phyloP scores from a whole-genome alignment of 1,140 invertebrate genomes.

The Brachionus calyciflorus region DNA sequence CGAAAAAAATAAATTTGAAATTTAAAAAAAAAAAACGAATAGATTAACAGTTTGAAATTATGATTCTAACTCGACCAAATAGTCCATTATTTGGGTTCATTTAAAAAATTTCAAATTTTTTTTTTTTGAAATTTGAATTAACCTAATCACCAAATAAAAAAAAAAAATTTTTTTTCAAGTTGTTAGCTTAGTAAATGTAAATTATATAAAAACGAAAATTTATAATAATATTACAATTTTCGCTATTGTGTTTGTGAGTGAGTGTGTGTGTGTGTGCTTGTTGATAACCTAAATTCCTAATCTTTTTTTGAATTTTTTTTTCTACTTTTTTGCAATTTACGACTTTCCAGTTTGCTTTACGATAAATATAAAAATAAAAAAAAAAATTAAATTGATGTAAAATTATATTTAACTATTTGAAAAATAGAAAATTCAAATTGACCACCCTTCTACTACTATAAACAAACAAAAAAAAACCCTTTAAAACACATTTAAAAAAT shows the following conservation, averaged over 20 bases:
- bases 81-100: slow-evolving; percentile 42
- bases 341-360: slow-evolving; percentile 15
- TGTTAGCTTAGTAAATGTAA: slow-evolving; percentile 27
- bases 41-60: slow-evolving; percentile 42
- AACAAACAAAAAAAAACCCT: slow-evolving; percentile 23
- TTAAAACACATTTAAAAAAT: slow-evolving; percentile 1
- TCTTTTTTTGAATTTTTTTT: neutral
- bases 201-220: slow-evolving; percentile 33
- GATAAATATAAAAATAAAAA: neutral
- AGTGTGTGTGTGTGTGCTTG: too few species aligned
- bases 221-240: slow-evolving; percentile 41
- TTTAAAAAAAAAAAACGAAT: slow-evolving; percentile 1
- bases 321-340: neutral
- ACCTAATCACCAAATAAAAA: neutral
- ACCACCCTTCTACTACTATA: slow-evolving; percentile 11
- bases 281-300: slow-evolving; percentile 42
- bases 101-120: neutral
- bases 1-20: too few species aligned
- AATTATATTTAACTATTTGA: slow-evolving; percentile 26
- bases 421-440: slow-evolving; percentile 13
- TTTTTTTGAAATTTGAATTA: slow-evolving; percentile 38
- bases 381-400: neutral
- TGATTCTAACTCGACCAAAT: slow-evolving; percentile 42
- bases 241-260: neutral
- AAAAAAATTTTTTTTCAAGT: neutral